Evolutionary conservation across 2,797 vertebrate genomes (phyloP).

Genomic region (Circus cinereus): DNA sequence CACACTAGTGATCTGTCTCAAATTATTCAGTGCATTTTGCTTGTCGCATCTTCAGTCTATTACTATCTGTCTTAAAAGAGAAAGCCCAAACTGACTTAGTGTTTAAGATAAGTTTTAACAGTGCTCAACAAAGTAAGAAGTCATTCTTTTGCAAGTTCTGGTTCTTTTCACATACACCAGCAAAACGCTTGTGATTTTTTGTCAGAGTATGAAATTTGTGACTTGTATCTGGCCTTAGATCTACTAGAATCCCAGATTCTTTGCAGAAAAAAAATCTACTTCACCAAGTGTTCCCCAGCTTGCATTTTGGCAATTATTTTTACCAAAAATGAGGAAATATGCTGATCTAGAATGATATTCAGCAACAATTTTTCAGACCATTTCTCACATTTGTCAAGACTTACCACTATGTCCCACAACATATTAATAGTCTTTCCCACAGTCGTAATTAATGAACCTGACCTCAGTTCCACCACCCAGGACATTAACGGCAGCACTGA

Average conservation of each 20-base stretch:
- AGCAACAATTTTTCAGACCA: neutral
- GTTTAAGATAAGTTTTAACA: neutral
- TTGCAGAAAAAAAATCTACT: neutral
- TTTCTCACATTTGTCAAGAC: neutral
- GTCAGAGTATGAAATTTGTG: neutral
- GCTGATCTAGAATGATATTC: neutral
- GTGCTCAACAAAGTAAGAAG: neutral
- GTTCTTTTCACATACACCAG: neutral
- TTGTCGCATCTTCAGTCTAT: neutral
- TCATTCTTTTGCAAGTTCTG: neutral
- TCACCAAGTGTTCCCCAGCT: neutral
- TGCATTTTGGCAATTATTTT: neutral
- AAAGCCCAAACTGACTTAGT: neutral
- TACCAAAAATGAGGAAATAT: neutral
- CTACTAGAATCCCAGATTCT: neutral
- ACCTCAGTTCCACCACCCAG: neutral
- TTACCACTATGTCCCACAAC: rapidly evolving
- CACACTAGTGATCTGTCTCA: neutral
- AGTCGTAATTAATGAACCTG: neutral
- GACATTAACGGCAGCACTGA: neutral
- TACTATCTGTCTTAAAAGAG: neutral
- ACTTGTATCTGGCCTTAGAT: neutral
- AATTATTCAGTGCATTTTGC: neutral
- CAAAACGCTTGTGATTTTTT: neutral
- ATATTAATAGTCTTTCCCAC: neutral